Evolutionary conservation across 1,140 invertebrate genomes (phyloP), one percentile per base, ranked within the genome.

Genomic region (Calephelis nemesis): DNA sequence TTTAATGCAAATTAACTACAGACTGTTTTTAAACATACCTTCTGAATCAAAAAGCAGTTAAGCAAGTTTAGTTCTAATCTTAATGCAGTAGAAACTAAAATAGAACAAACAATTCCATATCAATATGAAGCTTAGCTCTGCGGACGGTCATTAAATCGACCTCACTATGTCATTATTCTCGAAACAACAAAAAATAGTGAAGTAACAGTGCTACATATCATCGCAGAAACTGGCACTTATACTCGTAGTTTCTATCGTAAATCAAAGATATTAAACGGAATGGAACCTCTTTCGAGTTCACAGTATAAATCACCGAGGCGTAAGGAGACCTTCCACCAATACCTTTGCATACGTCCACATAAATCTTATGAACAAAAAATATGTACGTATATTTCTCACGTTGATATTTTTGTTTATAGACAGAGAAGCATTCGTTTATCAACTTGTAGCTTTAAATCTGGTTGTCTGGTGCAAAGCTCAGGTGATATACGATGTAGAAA

Each of bases 181-280:
- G 75, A 82, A 85, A 86, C 75, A 88, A 84, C 81, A 84, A 89
- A 87, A 83, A 88, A 89, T 70, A 83, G 78, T 83, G 83, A 84
- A 85, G 83, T 84, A 83, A 85, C 84, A 81, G 72, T 74, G 79
- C 85, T 69, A 86, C 86, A 90, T 90, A 88, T 88, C 88, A 90
- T 85, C 79, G 84, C 60, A 70, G 74, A 81, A 85, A 83, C 82
- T 88, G 84, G 87, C 81, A 84, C 82, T 90, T 88, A 89, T 79
- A 73, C 76, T 77, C 76, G 84, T 85, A 87, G 85, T 87, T 88
- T 88, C 85, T 88, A 88, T 88, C 86, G 85, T 91, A 91, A 91
- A 91, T 91, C 88, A 91, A 91, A 90, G 78, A 91, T 91, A 91
- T 91, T 91, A 91, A 91, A 88, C 84, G 79, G 82, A 79, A 90